Percentiles rank a stretch among this genome's conserved stretches.
These are phyloP conservation scores for Campoplex nolae DNA, from an alignment of 2,888 invertebrate species.

Conservation along the genomic window DNA sequence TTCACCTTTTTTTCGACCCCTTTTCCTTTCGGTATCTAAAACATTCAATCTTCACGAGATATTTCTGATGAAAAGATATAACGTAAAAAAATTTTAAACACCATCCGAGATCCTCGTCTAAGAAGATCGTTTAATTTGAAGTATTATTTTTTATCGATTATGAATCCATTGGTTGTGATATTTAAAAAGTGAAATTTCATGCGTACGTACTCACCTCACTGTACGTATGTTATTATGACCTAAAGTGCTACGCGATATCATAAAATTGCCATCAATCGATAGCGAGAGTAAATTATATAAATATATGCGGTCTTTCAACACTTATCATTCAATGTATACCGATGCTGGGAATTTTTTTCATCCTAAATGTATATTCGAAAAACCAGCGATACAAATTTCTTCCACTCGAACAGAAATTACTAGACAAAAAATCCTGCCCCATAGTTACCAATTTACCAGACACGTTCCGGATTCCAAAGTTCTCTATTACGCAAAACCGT, in stretches of 20 bases:
- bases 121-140: background rate
- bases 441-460: constrained; percentile 20
- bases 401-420: background rate
- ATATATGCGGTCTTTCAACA: background rate
- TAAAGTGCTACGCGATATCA: background rate
- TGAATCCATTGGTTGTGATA: background rate
- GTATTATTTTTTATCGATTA: background rate
- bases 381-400: background rate
- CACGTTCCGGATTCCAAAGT: constrained; percentile 11
- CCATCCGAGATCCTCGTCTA: background rate
- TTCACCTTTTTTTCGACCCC: constrained; percentile 18
- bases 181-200: background rate
- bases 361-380: background rate
- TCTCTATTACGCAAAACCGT: constrained; percentile 23
- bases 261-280: background rate
- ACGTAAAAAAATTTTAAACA: background rate
- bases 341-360: background rate
- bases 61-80: background rate
- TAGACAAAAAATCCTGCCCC: background rate
- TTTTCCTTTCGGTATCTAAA: constrained; percentile 43
- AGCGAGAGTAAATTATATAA: background rate
- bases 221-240: background rate
- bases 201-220: background rate
- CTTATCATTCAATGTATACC: background rate
- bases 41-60: background rate